phyloP scores from a whole-genome alignment of 2,888 invertebrate species.

The Dichetophora obliterata region DNA sequence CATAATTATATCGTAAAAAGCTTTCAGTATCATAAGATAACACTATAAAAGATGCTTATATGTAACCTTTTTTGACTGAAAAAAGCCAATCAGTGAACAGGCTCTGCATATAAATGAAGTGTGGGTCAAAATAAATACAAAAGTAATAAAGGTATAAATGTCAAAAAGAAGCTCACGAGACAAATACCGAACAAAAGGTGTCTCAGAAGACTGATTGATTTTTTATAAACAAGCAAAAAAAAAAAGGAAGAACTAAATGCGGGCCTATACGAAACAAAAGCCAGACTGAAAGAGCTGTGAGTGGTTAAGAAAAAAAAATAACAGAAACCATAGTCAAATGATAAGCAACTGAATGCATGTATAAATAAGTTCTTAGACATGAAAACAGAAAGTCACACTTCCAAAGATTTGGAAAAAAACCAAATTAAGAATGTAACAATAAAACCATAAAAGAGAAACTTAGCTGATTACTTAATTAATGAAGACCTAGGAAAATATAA shows the following conservation, averaged over 20 bases:
- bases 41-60: too few species aligned
- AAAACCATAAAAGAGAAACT: conserved; percentile 2
- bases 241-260: neutral
- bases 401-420: neutral
- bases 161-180: neutral
- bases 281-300: neutral
- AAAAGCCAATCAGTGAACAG: too few species aligned
- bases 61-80: too few species aligned
- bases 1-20: too few species aligned
- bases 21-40: too few species aligned
- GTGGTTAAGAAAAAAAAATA: neutral
- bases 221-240: neutral
- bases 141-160: neutral
- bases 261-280: neutral
- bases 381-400: conserved; percentile 18
- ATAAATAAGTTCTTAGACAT: neutral
- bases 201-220: conserved; percentile 24
- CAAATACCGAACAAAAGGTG: conserved; percentile 6
- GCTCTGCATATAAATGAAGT: neutral
- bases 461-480: conserved; percentile 23
- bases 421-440: neutral
- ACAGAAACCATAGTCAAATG: neutral
- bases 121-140: neutral
- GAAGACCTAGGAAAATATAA: neutral
- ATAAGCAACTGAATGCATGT: conserved; percentile 22